Conservation (phyloP, 2,113 vertebrate species). For the Rynchops niger region DNA sequence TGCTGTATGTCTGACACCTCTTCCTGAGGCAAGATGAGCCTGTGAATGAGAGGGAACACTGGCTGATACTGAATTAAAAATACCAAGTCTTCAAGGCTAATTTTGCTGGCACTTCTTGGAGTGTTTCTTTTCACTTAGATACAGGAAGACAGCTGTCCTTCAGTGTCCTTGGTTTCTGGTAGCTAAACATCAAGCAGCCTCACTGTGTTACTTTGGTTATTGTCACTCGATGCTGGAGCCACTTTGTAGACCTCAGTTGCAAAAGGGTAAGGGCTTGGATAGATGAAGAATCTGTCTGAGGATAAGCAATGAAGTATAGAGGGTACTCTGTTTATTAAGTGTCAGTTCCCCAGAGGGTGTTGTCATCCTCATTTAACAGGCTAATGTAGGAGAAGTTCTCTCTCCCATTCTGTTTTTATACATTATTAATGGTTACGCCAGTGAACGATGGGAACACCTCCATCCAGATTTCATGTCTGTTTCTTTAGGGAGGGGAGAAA, state of each 20-base stretch:
- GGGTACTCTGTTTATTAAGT: background rate
- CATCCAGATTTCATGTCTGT: background rate
- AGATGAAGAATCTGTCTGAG: background rate
- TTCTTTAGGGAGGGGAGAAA: background rate
- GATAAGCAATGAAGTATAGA: background rate
- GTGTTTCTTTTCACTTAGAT: background rate
- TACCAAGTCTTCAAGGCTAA: background rate
- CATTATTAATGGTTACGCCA: rapidly evolving
- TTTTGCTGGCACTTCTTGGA: conserved; percentile 6
- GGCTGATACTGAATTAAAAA: background rate
- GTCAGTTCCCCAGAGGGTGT: background rate
- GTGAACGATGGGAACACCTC: background rate
- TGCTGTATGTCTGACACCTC: background rate
- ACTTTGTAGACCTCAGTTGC: background rate
- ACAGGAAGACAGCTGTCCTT: background rate
- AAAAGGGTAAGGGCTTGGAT: background rate
- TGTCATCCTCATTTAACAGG: background rate
- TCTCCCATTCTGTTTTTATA: background rate
- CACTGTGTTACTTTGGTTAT: background rate
- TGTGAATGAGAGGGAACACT: background rate
- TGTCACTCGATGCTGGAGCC: background rate
- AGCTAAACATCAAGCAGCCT: background rate
- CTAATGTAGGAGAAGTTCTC: background rate
- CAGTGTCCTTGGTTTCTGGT: background rate
- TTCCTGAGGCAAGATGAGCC: background rate